Evolutionary conservation across 2,113 vertebrate species (phyloP).

Genomic region (Sceloporus undulatus): DNA sequence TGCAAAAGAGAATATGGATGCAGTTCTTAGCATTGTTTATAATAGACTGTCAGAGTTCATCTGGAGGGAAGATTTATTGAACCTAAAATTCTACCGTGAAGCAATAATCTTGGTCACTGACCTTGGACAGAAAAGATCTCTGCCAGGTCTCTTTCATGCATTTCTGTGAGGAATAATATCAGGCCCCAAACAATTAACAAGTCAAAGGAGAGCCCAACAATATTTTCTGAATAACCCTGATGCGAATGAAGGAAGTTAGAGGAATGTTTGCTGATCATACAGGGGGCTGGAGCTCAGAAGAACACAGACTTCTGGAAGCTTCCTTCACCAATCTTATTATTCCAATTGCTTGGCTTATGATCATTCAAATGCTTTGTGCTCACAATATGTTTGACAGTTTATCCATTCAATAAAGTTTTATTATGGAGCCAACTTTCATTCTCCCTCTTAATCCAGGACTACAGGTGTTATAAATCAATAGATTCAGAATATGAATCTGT

Average conservation of each 20-base stretch:
- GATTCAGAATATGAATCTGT: slow-evolving; percentile 11
- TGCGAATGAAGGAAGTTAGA: background rate
- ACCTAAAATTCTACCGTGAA: slow-evolving; percentile 35
- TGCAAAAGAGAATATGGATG: slow-evolving; percentile 18
- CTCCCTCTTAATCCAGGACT: background rate
- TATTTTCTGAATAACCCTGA: slow-evolving; percentile 21
- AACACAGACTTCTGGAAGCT: background rate
- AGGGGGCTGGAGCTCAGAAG: background rate
- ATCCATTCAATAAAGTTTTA: slow-evolving; percentile 25
- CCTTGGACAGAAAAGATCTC: slow-evolving; percentile 24
- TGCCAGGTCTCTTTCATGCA: slow-evolving; percentile 18
- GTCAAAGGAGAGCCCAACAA: slow-evolving; percentile 33
- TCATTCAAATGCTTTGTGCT: slow-evolving; percentile 27
- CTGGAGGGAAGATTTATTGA: slow-evolving; percentile 36
- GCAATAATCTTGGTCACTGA: slow-evolving; percentile 39
- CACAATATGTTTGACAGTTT: slow-evolving; percentile 18
- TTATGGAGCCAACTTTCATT: slow-evolving; percentile 17
- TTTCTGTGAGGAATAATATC: slow-evolving; percentile 18
- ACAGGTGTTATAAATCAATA: background rate
- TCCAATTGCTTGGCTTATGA: slow-evolving; percentile 16
- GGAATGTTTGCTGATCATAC: background rate
- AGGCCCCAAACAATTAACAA: slow-evolving; percentile 13
- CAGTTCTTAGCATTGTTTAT: slow-evolving; percentile 43
- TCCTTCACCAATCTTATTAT: slow-evolving; percentile 33
- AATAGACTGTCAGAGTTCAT: slow-evolving; percentile 48